Conservation (phyloP, 1,140 invertebrate genomes). For the Ctenoplectra terminalis region DNA sequence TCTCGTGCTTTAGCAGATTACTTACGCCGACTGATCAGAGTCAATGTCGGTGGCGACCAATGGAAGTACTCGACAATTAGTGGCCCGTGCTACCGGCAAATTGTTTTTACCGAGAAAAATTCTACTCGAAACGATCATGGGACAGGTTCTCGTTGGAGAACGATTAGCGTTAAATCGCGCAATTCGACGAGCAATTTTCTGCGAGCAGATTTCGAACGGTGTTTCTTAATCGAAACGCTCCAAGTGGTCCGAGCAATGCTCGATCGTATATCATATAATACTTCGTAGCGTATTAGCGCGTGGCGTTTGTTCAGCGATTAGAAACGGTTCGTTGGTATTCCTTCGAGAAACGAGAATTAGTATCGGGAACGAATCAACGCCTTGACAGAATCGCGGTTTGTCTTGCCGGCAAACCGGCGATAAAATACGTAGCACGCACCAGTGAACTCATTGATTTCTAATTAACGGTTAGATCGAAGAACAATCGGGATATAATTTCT, state of each 20-base stretch:
- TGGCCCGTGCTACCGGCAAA: slow-evolving; percentile 46
- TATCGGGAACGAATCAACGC: slow-evolving; percentile 8
- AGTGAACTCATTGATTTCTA: slow-evolving; percentile 80
- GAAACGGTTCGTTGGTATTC: not conserved
- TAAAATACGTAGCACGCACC: slow-evolving; percentile 61
- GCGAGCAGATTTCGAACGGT: not conserved
- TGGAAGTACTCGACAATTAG: slow-evolving; percentile 48
- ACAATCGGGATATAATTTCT: slow-evolving; percentile 79
- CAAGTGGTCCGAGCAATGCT: too few species aligned
- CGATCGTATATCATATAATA: too few species aligned
- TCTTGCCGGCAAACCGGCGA: not conserved
- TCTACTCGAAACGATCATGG: not conserved
- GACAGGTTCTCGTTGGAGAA: not conserved
- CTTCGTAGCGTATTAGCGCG: too few species aligned
- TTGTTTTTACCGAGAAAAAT: slow-evolving; percentile 42
- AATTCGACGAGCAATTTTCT: too few species aligned
- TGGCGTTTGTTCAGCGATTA: not conserved
- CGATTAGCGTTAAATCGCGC: not conserved
- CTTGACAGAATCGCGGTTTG: slow-evolving; percentile 33
- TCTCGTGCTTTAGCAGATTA: slow-evolving; percentile 64
- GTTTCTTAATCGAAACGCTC: too few species aligned
- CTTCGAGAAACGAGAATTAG: not conserved
- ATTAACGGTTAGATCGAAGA: slow-evolving; percentile 76
- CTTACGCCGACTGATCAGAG: slow-evolving; percentile 71
- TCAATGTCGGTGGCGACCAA: slow-evolving; percentile 58